Conservation (phyloP, 2,888 invertebrate species). For the Exocentrus adspersus region DNA sequence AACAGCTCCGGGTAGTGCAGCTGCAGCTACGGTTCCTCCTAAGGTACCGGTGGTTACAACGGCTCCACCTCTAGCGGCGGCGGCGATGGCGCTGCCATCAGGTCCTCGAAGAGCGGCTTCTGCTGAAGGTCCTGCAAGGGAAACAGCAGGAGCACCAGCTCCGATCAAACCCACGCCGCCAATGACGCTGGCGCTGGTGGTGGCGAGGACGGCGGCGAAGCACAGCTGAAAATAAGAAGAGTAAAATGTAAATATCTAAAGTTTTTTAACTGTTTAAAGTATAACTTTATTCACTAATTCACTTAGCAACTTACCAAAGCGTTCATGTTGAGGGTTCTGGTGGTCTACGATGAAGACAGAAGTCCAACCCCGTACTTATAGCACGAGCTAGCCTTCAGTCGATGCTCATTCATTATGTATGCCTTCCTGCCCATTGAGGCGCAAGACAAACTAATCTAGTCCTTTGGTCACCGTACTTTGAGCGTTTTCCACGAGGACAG, state of each 20-base stretch:
- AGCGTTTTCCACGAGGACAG: slow-evolving; percentile 8
- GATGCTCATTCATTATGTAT: slow-evolving; percentile 14
- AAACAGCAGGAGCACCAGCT: slow-evolving; percentile 32
- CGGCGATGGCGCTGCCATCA: slow-evolving; percentile 61
- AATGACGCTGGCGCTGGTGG: not conserved
- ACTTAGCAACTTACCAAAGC: slow-evolving; percentile 42
- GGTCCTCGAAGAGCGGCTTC: slow-evolving; percentile 43
- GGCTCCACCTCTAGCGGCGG: slow-evolving; percentile 56
- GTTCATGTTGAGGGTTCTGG: slow-evolving; percentile 41
- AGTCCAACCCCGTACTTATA: slow-evolving; percentile 15
- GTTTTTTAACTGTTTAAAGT: not conserved
- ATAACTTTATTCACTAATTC: not conserved
- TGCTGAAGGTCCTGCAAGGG: slow-evolving; percentile 38
- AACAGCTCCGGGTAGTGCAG: slow-evolving; percentile 27
- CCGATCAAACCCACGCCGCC: slow-evolving; percentile 38
- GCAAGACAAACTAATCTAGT: slow-evolving; percentile 14
- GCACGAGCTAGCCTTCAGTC: slow-evolving; percentile 3
- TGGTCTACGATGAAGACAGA: slow-evolving; percentile 3
- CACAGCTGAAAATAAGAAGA: slow-evolving; percentile 3
- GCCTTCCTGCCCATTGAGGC: slow-evolving; percentile 1
- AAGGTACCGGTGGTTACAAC: slow-evolving; percentile 36
- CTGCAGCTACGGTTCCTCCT: slow-evolving; percentile 46
- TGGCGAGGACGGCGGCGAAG: not conserved
- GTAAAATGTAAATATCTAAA: not conserved
- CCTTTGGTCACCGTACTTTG: slow-evolving; percentile 18